Base-by-base conservation (phyloP, 2,888 invertebrate species). In the Cylindroiulus punctatus region DNA sequence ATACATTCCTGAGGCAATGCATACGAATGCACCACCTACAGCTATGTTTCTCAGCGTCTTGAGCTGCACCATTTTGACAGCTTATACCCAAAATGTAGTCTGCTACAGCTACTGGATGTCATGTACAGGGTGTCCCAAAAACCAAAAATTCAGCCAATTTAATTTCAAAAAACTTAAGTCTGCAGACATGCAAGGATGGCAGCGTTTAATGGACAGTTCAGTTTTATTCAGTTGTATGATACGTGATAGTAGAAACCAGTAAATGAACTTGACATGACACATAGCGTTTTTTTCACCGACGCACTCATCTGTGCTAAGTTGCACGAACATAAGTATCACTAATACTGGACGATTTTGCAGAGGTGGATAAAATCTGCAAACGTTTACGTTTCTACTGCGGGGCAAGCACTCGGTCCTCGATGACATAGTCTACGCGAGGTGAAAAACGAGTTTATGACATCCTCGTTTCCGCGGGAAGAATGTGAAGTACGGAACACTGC, bases 11-110 rank as follows among this genome's bases (percentile, higher is more conserved):
- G 65, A n/a, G 7, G 22, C 85, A n/a, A 85, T 17, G 36, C 76
- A 76, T 10, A 76, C 42, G 17, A 85, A 85, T 19, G 85, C 85
- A n/a, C 85, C 85, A 7, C 40, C 36, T n/a, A 85, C 19, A 8
- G 85, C 76, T 36, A 76, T 30, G 17, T 85, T 85, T 85, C 76
- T 32, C 40, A 85, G 19, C 7, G 76, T 65, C 19, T 26, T 36
- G 1, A 65, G 22, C 76, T 57, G 32, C n/a, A 85, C 85, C 85
- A 85, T 85, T 82, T 36, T 82, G 0, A n/a, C n/a, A n/a, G n/a
- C n/a, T n/a, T n/a, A n/a, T n/a, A n/a, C n/a, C n/a, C n/a, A n/a
- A n/a, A n/a, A n/a, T n/a, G n/a, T n/a, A n/a, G n/a, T n/a, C n/a
- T 65, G 65, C 65, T 65, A 5, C 10, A 10, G 65, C 65, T 65